A percentile compares a stretch with the other conserved stretches of the same genome.
These are phyloP conservation scores for Sardinella longiceps DNA, from an alignment of 2,797 vertebrate genomes.

Conservation along the genomic window DNA sequence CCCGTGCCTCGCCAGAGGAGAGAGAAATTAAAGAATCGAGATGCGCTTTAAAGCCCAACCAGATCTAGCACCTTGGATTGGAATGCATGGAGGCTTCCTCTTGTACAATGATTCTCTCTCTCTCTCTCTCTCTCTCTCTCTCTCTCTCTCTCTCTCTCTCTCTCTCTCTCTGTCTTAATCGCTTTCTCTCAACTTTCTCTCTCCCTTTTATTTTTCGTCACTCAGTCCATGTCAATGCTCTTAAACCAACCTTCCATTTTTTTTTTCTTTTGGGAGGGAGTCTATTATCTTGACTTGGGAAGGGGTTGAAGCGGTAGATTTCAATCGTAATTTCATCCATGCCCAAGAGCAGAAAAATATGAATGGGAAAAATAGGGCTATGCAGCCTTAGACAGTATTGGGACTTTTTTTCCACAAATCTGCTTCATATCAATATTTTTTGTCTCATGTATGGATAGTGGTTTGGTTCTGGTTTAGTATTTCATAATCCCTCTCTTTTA, in stretches of 20 bases:
- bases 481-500: neutral
- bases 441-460: neutral
- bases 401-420: no score
- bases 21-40: conserved; percentile 53
- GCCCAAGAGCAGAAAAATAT: neutral
- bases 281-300: conserved; percentile 27
- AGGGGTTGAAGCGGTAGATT: conserved; percentile 28
- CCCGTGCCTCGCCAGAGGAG: conserved; percentile 44
- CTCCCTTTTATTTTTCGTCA: neutral
- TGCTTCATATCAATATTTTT: neutral
- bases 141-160: no score
- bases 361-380: neutral
- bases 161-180: no score
- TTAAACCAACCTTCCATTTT: neutral
- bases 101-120: neutral
- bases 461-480: neutral
- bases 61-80: conserved; percentile 44
- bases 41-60: conserved; percentile 41
- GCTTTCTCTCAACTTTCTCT: no score
- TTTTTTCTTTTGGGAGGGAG: neutral
- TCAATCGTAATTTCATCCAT: neutral
- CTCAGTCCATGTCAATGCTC: neutral
- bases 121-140: neutral
- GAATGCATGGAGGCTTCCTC: neutral
- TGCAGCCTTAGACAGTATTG: neutral